Base-by-base conservation (phyloP, 1,140 invertebrate genomes). In the Nasonia vitripennis region DNA sequence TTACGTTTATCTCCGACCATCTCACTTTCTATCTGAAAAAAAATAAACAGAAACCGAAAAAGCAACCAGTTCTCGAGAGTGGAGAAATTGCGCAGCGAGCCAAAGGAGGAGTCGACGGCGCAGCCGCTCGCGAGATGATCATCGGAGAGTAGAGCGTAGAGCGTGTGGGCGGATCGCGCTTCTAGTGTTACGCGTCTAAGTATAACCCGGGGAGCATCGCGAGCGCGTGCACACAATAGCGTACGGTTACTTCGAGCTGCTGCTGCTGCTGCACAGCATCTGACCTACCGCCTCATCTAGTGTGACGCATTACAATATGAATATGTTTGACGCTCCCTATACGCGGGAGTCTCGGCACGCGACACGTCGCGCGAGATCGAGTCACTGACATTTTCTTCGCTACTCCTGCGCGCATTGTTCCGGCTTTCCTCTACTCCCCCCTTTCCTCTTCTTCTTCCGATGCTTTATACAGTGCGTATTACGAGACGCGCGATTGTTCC, bases 301-400 rank as follows among this genome's bases (percentile, higher is more conserved):
- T 90, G 90, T 92, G 89, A 91, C 91, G 87, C 88, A 92, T 93
- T 93, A 93, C 85, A 93, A 93, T 93, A 92, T 91, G 90, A 93
- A 93, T 45, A 45, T 92, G 88, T 87, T 87, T 79, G 87, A 89
- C 87, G 81, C 86, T 88, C 86, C 55, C 37, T 78, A 86, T 78
- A 86, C 86, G n/a, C 78, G 51, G 78, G 86, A 20, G 55, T 71
- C 86, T 86, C 86, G 90, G 89, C 91, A 91, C 90, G 90, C 90
- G 91, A 90, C 90, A 86, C 75, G 83, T 88, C 84, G 73, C 74
- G 34, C 41, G 20, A 75, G 73, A 73, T 82, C 80, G 81, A 87
- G 86, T 87, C 83, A 86, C 45, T 75, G 71, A 7, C 55, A n/a
- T 68, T 73, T 62, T 27, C 34, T 48, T 12, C 41, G 55, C 62